Evolutionary conservation across 1,140 invertebrate species (phyloP), one percentile per base, ranked within the genome.

Genomic region (Pogonognathellus flavescens): DNA sequence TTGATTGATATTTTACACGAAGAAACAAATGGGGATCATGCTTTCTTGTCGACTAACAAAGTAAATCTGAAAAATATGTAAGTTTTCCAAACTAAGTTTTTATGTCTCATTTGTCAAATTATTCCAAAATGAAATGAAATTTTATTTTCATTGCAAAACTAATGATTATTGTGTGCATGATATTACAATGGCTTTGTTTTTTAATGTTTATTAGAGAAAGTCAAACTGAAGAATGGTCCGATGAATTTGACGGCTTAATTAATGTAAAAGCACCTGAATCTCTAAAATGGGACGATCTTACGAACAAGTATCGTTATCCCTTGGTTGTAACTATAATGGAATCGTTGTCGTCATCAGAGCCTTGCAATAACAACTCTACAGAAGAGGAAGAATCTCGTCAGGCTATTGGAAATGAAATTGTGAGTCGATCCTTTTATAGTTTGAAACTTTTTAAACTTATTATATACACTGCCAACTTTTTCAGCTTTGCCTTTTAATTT

Each of bases 201-300:
- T 41, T 6, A 41, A 41, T 41, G 1, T 41, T 41, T 1, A 41
- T 41, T 41, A 41, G 31, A 3, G 6, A 1, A 41, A 41, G 31
- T 6, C 2, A 41, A 3, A 3, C 31, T 41, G 31, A 41, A 41
- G 31, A 41, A 66, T 25, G 8, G 50, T 80, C 11, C 0, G 16
- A 18, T 25, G n/a, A 62, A 20, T 50, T 82, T 59, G 84, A 85
- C 11, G 80, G 66, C 3, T 0, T 66, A 16, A 60, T 85, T 11
- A 22, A 41, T 3, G 41, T 85, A 8, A 52, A 31, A n/a, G 59
- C 86, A 14, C 86, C 86, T 0, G 1, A 18, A 62, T 50, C 59
- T 80, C 89, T 89, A 86, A 88, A 41, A 60, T 87, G 60, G 82
- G 20, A 18, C 80, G 84, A 85, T 88, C 84, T 85, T 53, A 49